A percentile compares a stretch with the other conserved stretches of the same genome.
phyloP scores from a whole-genome alignment of 2,888 invertebrate species.

The Cantharis rufa region DNA sequence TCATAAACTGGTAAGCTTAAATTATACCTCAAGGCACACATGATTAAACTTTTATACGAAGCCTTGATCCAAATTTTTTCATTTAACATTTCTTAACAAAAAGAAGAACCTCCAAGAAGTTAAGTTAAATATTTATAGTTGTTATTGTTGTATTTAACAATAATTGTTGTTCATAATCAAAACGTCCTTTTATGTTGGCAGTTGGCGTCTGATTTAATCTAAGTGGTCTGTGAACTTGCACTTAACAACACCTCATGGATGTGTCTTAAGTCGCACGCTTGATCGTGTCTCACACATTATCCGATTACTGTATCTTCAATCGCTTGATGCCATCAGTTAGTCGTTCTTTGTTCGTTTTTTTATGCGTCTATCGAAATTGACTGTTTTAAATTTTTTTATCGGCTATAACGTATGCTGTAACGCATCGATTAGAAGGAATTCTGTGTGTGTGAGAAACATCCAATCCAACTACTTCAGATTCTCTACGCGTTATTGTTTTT shows the following conservation, averaged over 20 bases:
- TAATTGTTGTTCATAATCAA: not conserved
- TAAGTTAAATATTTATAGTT: not conserved
- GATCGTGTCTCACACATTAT: constrained; percentile 39
- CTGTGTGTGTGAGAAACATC: not conserved
- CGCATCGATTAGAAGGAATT: not conserved
- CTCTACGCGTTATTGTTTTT: not conserved
- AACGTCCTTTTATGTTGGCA: constrained; percentile 6
- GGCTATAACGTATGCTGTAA: not conserved
- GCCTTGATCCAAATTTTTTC: not conserved
- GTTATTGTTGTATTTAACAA: constrained; percentile 5
- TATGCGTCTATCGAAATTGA: constrained; percentile 22
- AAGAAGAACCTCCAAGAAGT: not conserved
- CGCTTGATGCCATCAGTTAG: constrained; percentile 30
- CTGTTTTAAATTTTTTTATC: constrained; percentile 17
- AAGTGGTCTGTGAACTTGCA: constrained; percentile 25
- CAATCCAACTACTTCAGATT: not conserved
- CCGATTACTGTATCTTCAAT: constrained; percentile 36
- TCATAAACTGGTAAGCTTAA: not conserved
- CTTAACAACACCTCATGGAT: constrained; percentile 19
- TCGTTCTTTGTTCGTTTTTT: constrained; percentile 21
- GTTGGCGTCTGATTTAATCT: constrained; percentile 13
- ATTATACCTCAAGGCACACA: not conserved
- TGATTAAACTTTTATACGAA: not conserved
- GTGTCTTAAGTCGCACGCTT: constrained; percentile 34
- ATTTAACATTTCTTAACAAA: not conserved